Conservation (phyloP, 2,113 vertebrate genomes). For the Haplochromis burtoni region DNA sequence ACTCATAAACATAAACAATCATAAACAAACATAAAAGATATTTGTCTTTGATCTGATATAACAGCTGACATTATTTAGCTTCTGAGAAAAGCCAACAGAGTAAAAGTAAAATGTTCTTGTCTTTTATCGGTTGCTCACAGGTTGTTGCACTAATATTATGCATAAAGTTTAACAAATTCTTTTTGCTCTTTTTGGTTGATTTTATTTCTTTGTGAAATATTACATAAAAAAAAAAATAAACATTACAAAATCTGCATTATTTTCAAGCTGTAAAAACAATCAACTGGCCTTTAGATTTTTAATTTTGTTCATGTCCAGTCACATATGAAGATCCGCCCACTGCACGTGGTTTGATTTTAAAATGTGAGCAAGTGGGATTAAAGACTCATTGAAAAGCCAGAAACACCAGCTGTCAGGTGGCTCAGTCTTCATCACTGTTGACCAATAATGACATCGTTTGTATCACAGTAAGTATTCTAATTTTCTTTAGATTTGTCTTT, state of each 20-base stretch:
- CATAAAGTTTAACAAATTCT: not conserved
- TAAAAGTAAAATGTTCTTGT: not conserved
- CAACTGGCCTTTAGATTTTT: not conserved
- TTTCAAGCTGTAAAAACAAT: not conserved
- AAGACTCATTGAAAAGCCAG: not conserved
- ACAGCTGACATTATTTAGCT: not conserved
- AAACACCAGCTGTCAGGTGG: not conserved
- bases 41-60: not conserved
- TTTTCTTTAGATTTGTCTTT: not conserved
- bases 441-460: not conserved
- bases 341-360: not conserved
- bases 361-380: not conserved
- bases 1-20: not conserved
- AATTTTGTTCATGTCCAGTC: not conserved
- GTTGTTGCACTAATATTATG: not conserved
- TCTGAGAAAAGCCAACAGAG: not conserved
- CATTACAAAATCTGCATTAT: not conserved
- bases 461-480: not conserved
- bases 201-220: not conserved
- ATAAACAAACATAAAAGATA: not conserved
- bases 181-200: not conserved
- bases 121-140: not conserved
- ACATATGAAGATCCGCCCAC: not conserved
- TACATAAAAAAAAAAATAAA: fast-evolving
- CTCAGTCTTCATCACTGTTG: not conserved